Evolutionary conservation across 2,888 invertebrate species (phyloP).

Genomic region (Tetropium fuscum): DNA sequence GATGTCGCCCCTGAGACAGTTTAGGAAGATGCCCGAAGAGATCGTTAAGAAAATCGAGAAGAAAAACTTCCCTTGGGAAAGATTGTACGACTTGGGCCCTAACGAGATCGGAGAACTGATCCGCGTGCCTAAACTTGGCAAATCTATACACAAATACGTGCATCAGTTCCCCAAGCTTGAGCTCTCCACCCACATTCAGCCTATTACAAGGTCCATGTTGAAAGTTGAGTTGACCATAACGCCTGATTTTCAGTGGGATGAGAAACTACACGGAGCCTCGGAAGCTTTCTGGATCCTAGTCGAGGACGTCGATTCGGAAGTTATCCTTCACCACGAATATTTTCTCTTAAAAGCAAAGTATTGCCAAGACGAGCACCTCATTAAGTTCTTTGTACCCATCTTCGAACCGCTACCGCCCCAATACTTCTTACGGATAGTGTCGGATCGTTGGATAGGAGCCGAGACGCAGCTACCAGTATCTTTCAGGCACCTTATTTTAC

Average conservation of each 20-base stretch:
- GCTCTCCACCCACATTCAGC: slow-evolving; percentile 96
- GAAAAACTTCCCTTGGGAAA: slow-evolving; percentile 95
- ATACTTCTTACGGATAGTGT: slow-evolving; percentile 93
- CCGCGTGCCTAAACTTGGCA: slow-evolving; percentile 91
- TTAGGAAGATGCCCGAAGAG: slow-evolving; percentile 97
- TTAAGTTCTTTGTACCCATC: slow-evolving; percentile 98
- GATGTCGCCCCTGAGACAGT: slow-evolving; percentile 97
- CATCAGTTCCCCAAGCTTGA: slow-evolving; percentile 98
- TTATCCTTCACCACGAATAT: slow-evolving; percentile 92
- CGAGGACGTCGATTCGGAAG: slow-evolving; percentile 89
- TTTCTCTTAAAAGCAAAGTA: slow-evolving; percentile 96
- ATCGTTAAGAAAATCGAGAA: slow-evolving; percentile 98
- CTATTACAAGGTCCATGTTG: slow-evolving; percentile 93
- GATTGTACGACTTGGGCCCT: slow-evolving; percentile 95
- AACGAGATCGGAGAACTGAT: slow-evolving; percentile 97
- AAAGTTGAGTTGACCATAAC: slow-evolving; percentile 97
- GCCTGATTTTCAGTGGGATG: slow-evolving; percentile 99
- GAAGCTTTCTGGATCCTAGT: slow-evolving; percentile 92
- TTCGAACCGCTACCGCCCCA: slow-evolving; percentile 99
- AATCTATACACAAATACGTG: slow-evolving; percentile 94
- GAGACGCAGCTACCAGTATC: slow-evolving; percentile 97
- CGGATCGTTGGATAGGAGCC: slow-evolving; percentile 93
- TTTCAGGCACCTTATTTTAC: slow-evolving; percentile 90
- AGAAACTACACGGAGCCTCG: slow-evolving; percentile 85
- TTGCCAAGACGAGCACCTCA: slow-evolving; percentile 91